Evolutionary conservation across 2,888 invertebrate species (phyloP).

Genomic region (Diarsia brunnea): DNA sequence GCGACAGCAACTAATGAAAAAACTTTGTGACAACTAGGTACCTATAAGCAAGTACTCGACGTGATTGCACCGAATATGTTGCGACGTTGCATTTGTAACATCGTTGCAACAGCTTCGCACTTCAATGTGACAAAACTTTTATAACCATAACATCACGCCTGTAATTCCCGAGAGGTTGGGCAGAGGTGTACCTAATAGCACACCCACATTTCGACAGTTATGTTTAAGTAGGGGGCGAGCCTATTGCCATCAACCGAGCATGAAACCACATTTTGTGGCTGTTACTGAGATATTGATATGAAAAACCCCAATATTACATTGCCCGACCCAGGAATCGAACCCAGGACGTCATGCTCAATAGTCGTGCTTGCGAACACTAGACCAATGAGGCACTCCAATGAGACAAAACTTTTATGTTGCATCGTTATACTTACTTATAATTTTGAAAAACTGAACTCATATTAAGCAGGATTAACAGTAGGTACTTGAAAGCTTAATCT

Average conservation of each 20-base stretch:
- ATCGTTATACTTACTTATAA: neutral
- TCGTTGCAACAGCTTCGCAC: conserved; percentile 13
- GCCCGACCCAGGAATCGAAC: too few species aligned
- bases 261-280: too few species aligned
- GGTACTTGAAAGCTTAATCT: neutral
- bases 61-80: conserved; percentile 19
- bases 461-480: neutral
- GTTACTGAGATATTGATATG: too few species aligned
- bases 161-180: too few species aligned
- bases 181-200: too few species aligned
- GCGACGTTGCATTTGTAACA: conserved; percentile 13
- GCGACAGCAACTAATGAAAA: conserved; percentile 67
- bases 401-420: neutral
- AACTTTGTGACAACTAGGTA: conserved; percentile 56
- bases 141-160: neutral
- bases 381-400: too few species aligned
- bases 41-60: conserved; percentile 7
- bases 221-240: too few species aligned
- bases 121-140: conserved; percentile 38
- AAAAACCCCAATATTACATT: too few species aligned
- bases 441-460: neutral
- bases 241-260: too few species aligned
- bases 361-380: too few species aligned
- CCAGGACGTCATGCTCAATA: too few species aligned
- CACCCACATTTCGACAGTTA: too few species aligned